Evolutionary conservation across 2,888 invertebrate genomes (phyloP), one percentile per base, ranked within the genome.

Genomic region (Catocala sponsa): DNA sequence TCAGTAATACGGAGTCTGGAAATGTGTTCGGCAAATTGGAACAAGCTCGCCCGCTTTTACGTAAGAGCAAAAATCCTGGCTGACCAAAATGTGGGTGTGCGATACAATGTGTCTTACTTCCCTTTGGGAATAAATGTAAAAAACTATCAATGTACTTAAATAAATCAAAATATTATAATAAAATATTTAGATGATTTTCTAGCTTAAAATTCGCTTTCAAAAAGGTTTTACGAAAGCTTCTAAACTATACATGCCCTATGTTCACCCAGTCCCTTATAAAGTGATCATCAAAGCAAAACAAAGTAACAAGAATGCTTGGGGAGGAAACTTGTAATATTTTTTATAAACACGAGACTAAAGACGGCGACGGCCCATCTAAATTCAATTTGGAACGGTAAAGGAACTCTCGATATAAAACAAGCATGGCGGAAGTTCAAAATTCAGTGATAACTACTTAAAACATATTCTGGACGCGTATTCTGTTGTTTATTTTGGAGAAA

Each of bases 371-470:
- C 64, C 68, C 61, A 79, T 78, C 71, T 72, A 72, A 76, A 81
- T 77, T 80, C 78, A 80, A 74, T 79, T 78, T 55, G 68, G 47
- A 74, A 67, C 68, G 69, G 63, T 59, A 49, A 44, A 33, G 33
- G 5, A 76, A 76, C 62, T 77, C 77, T 70, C 62, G 64, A 72
- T 74, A 76, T 68, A 71, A 73, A 76, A 76, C 72, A 73, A 76
- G 44, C 68, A 66, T 68, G 70, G 47, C 55, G 59, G 61, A 55
- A 62, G 58, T 76, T 70, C 72, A 73, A 77, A 80, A 80, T 79
- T 76, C 76, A 70, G 71, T 80, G 76, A 78, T 79, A 82, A 82
- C 73, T 78, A 78, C 78, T 74, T 66, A 61, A 51, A 68, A 63
- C 61, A 55, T 67, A 74, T 74, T 78, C 65, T 58, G 15, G 46